These are phyloP conservation scores for human DNA, from an alignment of 2,113 vertebrate species.

Conservation along the genomic window DNA sequence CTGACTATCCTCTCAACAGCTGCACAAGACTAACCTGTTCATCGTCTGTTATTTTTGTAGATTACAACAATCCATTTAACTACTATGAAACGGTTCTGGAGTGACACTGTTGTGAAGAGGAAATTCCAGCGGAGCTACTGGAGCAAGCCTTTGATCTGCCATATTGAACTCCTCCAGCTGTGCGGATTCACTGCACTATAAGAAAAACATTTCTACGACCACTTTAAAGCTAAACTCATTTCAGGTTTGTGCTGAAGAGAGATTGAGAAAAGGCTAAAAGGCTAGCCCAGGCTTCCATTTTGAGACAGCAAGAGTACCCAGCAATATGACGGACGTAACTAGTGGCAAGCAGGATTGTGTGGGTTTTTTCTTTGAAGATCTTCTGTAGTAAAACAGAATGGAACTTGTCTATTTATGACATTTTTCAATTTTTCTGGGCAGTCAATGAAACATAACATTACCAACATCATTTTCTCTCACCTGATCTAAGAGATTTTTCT, in stretches of 20 bases:
- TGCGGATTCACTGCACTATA: neutral
- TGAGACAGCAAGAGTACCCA: slow-evolving; percentile 20
- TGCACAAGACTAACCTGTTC: neutral
- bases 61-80: neutral
- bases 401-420: neutral
- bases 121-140: neutral
- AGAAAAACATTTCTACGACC: neutral
- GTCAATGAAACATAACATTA: neutral
- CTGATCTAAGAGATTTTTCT: neutral
- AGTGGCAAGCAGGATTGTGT: neutral
- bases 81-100: neutral
- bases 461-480: neutral
- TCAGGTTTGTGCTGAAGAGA: slow-evolving; percentile 38
- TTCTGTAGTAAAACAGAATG: neutral
- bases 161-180: neutral
- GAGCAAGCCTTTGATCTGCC: neutral
- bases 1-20: neutral
- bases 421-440: neutral
- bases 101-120: neutral
- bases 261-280: neutral
- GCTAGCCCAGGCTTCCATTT: neutral
- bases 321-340: neutral
- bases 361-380: neutral
- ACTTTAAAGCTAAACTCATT: neutral
- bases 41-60: neutral